phyloP scores from a whole-genome alignment of 2,888 invertebrate genomes.

The Pristionchus mayeri region DNA sequence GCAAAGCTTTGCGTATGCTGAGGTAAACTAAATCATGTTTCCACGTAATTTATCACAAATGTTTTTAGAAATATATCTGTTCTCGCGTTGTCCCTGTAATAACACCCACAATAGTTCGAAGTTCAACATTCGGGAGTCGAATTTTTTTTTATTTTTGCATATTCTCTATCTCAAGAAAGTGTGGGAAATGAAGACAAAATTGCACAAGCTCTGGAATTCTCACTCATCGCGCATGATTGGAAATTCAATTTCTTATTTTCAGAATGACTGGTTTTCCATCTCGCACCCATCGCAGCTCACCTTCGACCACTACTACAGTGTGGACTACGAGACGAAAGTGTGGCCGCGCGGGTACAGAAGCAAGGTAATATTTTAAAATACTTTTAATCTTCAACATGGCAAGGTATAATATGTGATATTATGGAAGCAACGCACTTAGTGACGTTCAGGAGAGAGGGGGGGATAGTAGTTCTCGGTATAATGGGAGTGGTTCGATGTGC shows the following conservation, averaged over 20 bases:
- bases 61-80: too few species aligned
- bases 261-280: neutral
- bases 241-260: neutral
- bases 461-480: too few species aligned
- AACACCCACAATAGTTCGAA: too few species aligned
- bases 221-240: too few species aligned
- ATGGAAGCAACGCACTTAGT: too few species aligned
- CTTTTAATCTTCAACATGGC: neutral
- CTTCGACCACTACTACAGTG: neutral
- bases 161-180: neutral
- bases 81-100: too few species aligned
- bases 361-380: neutral
- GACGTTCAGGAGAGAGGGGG: too few species aligned
- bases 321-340: conserved; percentile 31
- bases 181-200: neutral
- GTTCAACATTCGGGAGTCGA: too few species aligned
- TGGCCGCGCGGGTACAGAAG: conserved; percentile 34
- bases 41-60: neutral
- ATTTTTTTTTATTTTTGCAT: too few species aligned
- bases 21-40: neutral
- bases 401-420: neutral
- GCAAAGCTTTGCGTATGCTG: conserved; percentile 35
- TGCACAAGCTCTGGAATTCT: too few species aligned
- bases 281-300: conserved; percentile 11
- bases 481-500: too few species aligned